Evolutionary conservation across 2,888 invertebrate genomes (phyloP), one percentile per base, ranked within the genome.

Genomic region (Thecocarcelia acutangulata): DNA sequence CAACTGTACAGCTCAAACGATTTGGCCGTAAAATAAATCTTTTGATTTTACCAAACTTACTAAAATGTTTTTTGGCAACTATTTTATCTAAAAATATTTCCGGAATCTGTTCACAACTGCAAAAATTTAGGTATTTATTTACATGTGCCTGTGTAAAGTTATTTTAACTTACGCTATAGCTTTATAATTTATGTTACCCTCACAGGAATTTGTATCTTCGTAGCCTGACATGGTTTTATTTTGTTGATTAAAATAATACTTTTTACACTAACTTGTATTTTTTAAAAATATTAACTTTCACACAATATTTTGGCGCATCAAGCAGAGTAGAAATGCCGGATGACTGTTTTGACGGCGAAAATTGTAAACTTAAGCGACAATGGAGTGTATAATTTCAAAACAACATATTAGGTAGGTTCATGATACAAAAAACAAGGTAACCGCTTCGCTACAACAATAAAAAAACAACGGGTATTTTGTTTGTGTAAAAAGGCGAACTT

Each of bases 41-140:
- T 13, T 92, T 92, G 2, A 96, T 93, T 48, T 92, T 92, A 0
- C 97, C 97, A 91, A 94, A 97, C 86, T 94, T 93, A 19, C 93
- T 91, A 81, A 95, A 95, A 88, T 95, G 94, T 74, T 93, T 92
- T 85, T 93, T 93, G 0, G 94, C 94, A 1, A 93, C 87, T 63
- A 91, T 88, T 87, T 92, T 93, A 84, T 94, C 93, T 68, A 94
- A 92, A 70, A 95, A 91, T 9, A 92, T 89, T 37, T 93, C 93
- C 0, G 95, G 95, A 56, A 95, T 94, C 87, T 93, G 92, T 40
- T 92, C 91, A 86, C 95, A 95, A 44, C 94, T 94, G 83, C 33
- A 46, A 17, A 48, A 33, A 46, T 17, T 33, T 52, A 50, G 13
- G 15, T 33, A 19, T 15, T 15, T 21, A 42, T 15, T 37, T 12